Conservation (phyloP, 2,113 vertebrate genomes). For the Ophiodon elongatus region DNA sequence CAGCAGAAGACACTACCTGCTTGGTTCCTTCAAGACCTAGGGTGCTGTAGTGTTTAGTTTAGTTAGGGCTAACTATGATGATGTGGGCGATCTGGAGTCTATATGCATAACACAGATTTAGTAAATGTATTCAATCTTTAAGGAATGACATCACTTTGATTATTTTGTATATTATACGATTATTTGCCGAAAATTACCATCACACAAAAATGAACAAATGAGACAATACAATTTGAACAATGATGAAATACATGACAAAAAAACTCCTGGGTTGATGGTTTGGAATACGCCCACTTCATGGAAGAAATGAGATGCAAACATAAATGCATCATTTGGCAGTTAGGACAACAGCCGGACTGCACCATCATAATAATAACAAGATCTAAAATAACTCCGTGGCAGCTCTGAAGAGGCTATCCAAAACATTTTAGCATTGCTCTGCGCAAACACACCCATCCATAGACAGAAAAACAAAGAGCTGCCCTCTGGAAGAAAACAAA, state of each 20-base stretch:
- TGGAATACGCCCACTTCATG: slow-evolving; percentile 69
- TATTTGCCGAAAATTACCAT: slow-evolving; percentile 37
- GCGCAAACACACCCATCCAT: slow-evolving; percentile 75
- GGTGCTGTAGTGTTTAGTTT: not conserved
- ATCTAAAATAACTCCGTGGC: slow-evolving; percentile 77
- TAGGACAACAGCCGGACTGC: slow-evolving; percentile 72
- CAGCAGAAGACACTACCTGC: slow-evolving; percentile 24
- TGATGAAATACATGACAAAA: slow-evolving; percentile 63
- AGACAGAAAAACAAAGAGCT: slow-evolving; percentile 78
- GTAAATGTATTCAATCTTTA: not conserved
- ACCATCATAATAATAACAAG: slow-evolving; percentile 75
- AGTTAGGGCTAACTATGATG: not conserved
- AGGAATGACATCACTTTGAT: not conserved
- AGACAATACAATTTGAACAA: slow-evolving; percentile 68
- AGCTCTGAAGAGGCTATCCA: slow-evolving; percentile 76
- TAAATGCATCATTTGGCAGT: slow-evolving; percentile 73
- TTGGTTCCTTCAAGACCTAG: not conserved
- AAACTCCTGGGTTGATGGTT: slow-evolving; percentile 68
- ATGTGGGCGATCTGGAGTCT: not conserved
- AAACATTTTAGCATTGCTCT: slow-evolving; percentile 79
- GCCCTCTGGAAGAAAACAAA: slow-evolving; percentile 77
- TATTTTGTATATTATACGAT: slow-evolving; percentile 17
- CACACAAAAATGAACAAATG: slow-evolving; percentile 47
- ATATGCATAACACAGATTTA: not conserved
- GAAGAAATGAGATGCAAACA: slow-evolving; percentile 64